Conservation (phyloP, 2,797 vertebrate genomes). For the Syngnathus rostellatus region DNA sequence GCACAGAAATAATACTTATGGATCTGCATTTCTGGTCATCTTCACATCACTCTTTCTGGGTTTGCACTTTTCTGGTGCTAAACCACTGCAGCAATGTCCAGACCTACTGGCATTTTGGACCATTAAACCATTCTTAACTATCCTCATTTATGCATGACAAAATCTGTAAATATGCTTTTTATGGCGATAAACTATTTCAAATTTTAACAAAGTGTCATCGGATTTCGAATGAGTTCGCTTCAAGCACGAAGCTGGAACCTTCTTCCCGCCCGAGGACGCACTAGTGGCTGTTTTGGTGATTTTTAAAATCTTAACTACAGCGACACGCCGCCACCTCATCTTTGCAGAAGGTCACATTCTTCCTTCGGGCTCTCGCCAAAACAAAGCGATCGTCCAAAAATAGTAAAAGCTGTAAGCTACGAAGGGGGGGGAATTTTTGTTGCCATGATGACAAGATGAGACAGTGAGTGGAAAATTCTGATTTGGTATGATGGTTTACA, state of each 20-base stretch:
- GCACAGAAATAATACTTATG: no score
- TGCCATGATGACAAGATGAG: constrained; percentile 22
- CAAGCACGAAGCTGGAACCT: neutral
- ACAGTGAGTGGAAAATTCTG: constrained; percentile 12
- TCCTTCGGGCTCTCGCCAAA: constrained; percentile 47
- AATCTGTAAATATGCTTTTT: neutral
- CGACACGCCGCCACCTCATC: constrained; percentile 32
- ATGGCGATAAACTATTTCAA: neutral
- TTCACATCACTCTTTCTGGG: no score
- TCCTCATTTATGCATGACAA: neutral
- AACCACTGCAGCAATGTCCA: neutral
- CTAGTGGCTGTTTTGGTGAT: neutral
- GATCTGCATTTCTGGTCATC: no score
- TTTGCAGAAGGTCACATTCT: constrained; percentile 38
- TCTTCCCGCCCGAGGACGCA: neutral
- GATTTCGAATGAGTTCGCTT: neutral
- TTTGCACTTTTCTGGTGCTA: neutral
- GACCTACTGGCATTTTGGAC: no score
- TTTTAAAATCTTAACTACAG: constrained; percentile 1
- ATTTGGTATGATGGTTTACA: neutral
- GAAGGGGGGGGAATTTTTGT: constrained; percentile 24
- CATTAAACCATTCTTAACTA: neutral
- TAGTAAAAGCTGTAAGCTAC: constrained; percentile 38
- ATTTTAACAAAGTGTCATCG: neutral
- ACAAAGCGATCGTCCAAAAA: constrained; percentile 47